Evolutionary conservation across 1,140 invertebrate species (phyloP).

Genomic region (Plectrocnemia conspersa): DNA sequence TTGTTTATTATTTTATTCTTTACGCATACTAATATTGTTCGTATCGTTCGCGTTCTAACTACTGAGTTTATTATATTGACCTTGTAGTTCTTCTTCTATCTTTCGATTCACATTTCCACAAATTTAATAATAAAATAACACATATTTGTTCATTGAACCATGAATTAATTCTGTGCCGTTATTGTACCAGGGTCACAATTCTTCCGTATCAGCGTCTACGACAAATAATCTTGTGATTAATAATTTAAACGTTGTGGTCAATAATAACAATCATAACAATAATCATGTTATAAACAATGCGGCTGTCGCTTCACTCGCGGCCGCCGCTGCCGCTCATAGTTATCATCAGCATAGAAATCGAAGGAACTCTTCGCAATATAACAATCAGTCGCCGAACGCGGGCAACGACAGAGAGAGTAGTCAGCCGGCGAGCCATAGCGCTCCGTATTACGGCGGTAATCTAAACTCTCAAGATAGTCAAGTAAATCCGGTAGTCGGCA

Average conservation of each 20-base stretch:
- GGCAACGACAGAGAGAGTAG: slow-evolving; percentile 3
- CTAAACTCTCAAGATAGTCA: slow-evolving; percentile 44
- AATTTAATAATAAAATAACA: too few species aligned
- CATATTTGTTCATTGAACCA: too few species aligned
- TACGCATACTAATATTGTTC: too few species aligned
- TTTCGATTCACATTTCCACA: too few species aligned
- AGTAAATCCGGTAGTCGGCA: slow-evolving; percentile 37
- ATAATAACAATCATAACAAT: slow-evolving; percentile 54
- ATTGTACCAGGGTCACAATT: slow-evolving; percentile 27
- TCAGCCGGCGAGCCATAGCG: slow-evolving; percentile 45
- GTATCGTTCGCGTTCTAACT: too few species aligned
- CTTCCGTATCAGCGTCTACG: slow-evolving; percentile 44
- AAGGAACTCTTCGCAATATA: slow-evolving; percentile 45
- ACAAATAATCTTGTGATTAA: slow-evolving; percentile 53
- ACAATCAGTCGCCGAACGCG: slow-evolving; percentile 17
- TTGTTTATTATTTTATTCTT: too few species aligned
- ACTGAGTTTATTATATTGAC: too few species aligned
- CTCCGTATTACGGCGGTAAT: slow-evolving; percentile 37
- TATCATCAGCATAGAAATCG: slow-evolving; percentile 47
- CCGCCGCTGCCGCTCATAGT: slow-evolving; percentile 46
- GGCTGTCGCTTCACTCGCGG: slow-evolving; percentile 47
- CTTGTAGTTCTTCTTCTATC: not conserved
- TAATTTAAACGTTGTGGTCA: slow-evolving; percentile 51
- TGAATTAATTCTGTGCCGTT: too few species aligned
- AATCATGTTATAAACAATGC: slow-evolving; percentile 52